phyloP scores from a whole-genome alignment of 1,140 invertebrate species.

The Microplitis demolitor region DNA sequence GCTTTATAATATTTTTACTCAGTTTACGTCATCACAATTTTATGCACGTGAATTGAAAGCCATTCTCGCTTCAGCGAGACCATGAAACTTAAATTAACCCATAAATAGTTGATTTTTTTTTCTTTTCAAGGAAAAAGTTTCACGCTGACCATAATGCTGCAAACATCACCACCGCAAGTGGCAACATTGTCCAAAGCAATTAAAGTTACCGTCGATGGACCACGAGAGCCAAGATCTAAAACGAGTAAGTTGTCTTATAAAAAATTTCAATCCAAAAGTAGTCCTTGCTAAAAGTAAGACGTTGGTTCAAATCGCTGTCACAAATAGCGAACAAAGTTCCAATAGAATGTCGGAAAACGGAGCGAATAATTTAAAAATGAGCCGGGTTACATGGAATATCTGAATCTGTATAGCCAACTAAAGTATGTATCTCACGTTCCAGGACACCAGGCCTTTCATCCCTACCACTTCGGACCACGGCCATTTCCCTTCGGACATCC shows the following conservation, averaged over 20 bases:
- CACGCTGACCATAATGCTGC: conserved; percentile 92
- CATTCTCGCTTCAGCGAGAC: too few species aligned
- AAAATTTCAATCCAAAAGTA: neutral
- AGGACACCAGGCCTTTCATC: conserved; percentile 83
- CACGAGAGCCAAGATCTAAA: conserved; percentile 93
- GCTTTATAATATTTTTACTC: neutral
- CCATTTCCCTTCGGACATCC: conserved; percentile 80
- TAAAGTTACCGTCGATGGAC: conserved; percentile 98
- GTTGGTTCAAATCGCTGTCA: too few species aligned
- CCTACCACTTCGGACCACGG: conserved; percentile 81
- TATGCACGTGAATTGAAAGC: neutral
- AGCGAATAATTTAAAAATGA: too few species aligned
- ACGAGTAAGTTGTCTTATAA: conserved; percentile 69
- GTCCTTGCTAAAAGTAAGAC: too few species aligned
- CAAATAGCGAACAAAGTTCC: too few species aligned
- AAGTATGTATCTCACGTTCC: conserved; percentile 50
- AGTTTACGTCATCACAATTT: conserved; percentile 10
- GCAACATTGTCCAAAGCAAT: conserved; percentile 94
- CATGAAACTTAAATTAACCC: neutral
- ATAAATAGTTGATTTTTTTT: neutral
- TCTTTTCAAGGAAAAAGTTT: conserved; percentile 89
- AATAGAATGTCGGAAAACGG: too few species aligned
- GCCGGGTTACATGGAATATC: neutral
- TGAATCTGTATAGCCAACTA: conserved; percentile 28
- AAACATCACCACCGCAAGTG: conserved; percentile 89